A percentile compares a stretch with the other conserved stretches of the same genome.
Conservation (phyloP, 2,888 invertebrate species). For the Hipparchia semele region DNA sequence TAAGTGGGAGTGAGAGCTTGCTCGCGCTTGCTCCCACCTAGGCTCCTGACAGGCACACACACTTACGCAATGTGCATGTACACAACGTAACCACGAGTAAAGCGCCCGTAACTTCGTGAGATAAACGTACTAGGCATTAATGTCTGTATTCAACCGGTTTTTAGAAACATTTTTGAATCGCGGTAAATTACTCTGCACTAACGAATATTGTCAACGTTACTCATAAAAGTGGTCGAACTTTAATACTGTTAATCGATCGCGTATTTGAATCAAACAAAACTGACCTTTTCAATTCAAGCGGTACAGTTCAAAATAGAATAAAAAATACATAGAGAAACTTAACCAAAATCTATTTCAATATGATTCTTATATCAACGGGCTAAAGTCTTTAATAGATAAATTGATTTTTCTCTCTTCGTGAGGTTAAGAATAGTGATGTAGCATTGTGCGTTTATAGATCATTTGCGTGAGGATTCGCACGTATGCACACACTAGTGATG, state of each 20-base stretch:
- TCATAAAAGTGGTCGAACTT: too few species aligned
- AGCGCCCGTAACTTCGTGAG: too few species aligned
- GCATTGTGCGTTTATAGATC: constrained; percentile 46
- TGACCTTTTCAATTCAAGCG: constrained; percentile 10
- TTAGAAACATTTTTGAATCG: too few species aligned
- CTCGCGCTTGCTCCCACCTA: too few species aligned
- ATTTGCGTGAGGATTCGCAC: constrained; percentile 59
- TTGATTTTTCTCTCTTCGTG: background rate
- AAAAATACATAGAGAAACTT: background rate
- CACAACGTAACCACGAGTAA: too few species aligned
- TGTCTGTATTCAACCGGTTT: too few species aligned
- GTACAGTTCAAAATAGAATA: constrained; percentile 4
- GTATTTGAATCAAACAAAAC: background rate
- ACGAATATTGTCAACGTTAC: too few species aligned
- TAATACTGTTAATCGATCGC: background rate
- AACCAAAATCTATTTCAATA: background rate
- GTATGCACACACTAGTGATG: constrained; percentile 56
- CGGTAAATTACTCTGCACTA: too few species aligned
- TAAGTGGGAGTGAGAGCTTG: too few species aligned
- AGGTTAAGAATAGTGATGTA: constrained; percentile 41
- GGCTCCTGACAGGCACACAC: too few species aligned
- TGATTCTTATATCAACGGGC: background rate
- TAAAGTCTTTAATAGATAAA: background rate
- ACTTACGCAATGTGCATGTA: too few species aligned
- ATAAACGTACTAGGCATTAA: too few species aligned